Base-by-base conservation (phyloP, 2,888 invertebrate genomes). In the Caenorhabditis japonica region DNA sequence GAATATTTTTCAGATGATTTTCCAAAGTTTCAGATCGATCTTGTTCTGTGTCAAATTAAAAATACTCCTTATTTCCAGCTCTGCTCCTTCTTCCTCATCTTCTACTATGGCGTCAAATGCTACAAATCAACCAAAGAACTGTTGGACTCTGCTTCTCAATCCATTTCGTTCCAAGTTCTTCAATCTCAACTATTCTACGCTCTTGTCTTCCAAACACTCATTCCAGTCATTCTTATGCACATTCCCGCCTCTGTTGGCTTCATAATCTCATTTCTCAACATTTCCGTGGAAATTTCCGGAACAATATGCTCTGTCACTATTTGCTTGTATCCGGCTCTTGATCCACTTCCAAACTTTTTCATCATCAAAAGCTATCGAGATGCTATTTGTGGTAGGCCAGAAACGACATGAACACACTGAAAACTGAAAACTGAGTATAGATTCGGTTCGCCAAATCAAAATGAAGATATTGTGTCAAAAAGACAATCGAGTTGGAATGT, bases 111-210 rank as follows among this genome's bases (percentile, higher is more conserved):
- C 0, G 33, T 17, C 34, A 61, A 61, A 33, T 61, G 60, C 43
- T 61, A 61, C 25, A 61, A 43, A 61, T 43, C 10, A 25, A 25
- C 1, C 23, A 34, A 17, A 15, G 23, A 3, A 15, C 43, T 56
- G 7, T 44, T 43, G 5, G 23, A n/a, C 13, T 41, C 39, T 1
- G 43, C 56, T 1, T 34, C 43, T 27, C n/a, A 41, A 41, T 49
- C 49, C 12, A 12, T 21, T 12, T 25, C 30, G 10, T 56, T 44
- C 27, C 25, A 44, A 12, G 47, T 19, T 15, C 52, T 69, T 4
- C 69, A 69, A 44, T 43, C 55, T 19, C 55, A 69, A 60, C 27
- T 69, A 1, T 69, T 69, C 43, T 55, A 55, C 41, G 69, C 60
- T 4, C 49, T 69, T 5, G 60, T 69, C 2, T 34, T 53, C 30